Evolutionary conservation across 2,888 invertebrate genomes (phyloP).

Genomic region (Chironomus tentans): DNA sequence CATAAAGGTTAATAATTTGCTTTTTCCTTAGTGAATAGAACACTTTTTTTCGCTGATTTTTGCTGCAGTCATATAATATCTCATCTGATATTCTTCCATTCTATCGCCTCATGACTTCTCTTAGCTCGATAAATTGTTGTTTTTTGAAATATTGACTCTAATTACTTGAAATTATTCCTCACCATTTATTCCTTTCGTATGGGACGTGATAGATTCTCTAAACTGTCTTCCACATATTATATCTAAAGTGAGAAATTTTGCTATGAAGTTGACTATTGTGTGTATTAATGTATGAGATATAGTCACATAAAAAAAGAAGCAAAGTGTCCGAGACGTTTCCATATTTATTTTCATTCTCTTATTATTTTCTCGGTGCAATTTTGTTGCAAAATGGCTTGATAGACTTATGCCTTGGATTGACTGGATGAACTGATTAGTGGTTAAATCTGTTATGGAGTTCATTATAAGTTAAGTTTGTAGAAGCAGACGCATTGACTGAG

Average conservation of each 20-base stretch:
- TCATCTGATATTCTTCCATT: neutral
- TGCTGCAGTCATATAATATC: neutral
- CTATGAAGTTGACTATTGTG: too few relatives aligned
- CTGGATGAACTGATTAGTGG: too few relatives aligned
- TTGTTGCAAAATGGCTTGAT: too few relatives aligned
- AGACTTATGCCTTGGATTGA: too few relatives aligned
- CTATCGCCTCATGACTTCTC: neutral
- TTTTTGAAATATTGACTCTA: slow-evolving; percentile 26
- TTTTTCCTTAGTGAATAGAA: too few relatives aligned
- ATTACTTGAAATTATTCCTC: slow-evolving; percentile 24
- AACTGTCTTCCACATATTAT: neutral
- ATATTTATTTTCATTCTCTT: too few relatives aligned
- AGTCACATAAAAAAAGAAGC: too few relatives aligned
- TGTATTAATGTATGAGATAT: too few relatives aligned
- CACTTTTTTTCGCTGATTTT: too few relatives aligned
- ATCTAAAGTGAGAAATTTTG: neutral
- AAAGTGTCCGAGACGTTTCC: too few relatives aligned
- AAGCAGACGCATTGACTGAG: neutral
- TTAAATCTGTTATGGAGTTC: neutral
- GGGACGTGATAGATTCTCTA: slow-evolving; percentile 18
- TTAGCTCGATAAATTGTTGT: neutral
- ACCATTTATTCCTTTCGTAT: neutral
- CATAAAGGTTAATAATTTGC: too few relatives aligned
- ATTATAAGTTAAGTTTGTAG: neutral
- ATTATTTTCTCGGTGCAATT: too few relatives aligned